These are phyloP conservation scores for Drosophila auraria DNA, from an alignment of 1,140 invertebrate species.

Conservation along the genomic window DNA sequence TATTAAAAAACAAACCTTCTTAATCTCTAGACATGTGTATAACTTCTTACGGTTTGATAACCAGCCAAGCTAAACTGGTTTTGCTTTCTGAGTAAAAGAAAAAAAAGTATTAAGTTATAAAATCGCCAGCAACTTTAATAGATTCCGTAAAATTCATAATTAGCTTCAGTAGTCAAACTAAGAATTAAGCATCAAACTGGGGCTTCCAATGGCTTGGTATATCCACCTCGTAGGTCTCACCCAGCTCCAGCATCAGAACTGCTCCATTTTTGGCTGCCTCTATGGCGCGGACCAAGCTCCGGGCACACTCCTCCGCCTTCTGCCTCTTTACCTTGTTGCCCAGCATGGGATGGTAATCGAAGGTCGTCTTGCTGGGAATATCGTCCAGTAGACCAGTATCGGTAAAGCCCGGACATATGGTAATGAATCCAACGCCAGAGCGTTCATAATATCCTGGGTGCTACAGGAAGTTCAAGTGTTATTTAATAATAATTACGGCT, in stretches of 20 bases:
- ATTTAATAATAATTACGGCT: no score
- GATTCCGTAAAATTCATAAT: neutral
- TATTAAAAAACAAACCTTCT: neutral
- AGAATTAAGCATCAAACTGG: constrained; percentile 1
- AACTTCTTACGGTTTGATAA: no score
- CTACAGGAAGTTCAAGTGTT: constrained; percentile 8
- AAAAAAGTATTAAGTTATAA: neutral
- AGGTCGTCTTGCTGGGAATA: constrained; percentile 55
- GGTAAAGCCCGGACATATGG: constrained; percentile 77
- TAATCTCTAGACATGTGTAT: neutral
- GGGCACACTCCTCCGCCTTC: constrained; percentile 53
- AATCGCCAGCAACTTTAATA: neutral
- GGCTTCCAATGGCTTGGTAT: constrained; percentile 58
- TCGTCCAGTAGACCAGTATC: constrained; percentile 60
- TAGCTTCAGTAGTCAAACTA: neutral
- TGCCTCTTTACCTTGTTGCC: constrained; percentile 42
- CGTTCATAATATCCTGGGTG: constrained; percentile 45
- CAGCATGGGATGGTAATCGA: constrained; percentile 39
- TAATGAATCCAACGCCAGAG: constrained; percentile 67
- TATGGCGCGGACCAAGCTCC: constrained; percentile 59
- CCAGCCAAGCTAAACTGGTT: neutral
- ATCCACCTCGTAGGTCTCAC: constrained; percentile 48
- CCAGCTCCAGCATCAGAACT: constrained; percentile 63
- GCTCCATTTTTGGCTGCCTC: constrained; percentile 58
- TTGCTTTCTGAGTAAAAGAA: neutral